These are phyloP conservation scores for Squalus acanthias DNA, from an alignment of 2,797 vertebrate genomes.

Conservation along the genomic window DNA sequence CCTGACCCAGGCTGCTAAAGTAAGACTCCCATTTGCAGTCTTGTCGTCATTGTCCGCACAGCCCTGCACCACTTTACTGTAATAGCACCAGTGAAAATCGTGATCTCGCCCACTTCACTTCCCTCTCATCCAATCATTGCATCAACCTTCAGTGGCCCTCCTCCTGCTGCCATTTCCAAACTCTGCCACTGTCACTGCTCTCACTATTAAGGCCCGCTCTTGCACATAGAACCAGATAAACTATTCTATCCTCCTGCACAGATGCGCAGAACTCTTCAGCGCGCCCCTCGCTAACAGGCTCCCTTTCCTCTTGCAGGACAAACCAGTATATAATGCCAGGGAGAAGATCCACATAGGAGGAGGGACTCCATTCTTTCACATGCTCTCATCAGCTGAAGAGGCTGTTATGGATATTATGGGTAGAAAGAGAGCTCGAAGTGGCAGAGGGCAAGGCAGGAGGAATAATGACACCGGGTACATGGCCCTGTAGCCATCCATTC, in stretches of 20 bases:
- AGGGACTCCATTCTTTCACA: neutral
- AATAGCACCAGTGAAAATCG: neutral
- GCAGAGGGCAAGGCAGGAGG: neutral
- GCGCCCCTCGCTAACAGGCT: too few relatives aligned
- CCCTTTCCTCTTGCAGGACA: neutral
- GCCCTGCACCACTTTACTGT: neutral
- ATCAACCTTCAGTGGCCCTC: neutral
- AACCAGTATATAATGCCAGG: neutral
- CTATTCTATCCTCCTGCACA: neutral
- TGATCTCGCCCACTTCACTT: neutral
- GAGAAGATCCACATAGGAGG: too few relatives aligned
- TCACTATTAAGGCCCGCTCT: neutral
- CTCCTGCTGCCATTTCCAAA: too few relatives aligned
- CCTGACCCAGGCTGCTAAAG: neutral
- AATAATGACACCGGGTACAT: neutral
- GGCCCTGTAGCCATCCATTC: neutral
- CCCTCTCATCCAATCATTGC: neutral
- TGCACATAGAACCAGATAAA: neutral
- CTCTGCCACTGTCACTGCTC: neutral
- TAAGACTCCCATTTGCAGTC: neutral
- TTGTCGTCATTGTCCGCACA: neutral
- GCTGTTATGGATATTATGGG: neutral
- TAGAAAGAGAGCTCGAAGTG: neutral
- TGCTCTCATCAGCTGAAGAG: neutral
- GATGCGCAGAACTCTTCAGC: neutral